Conservation (phyloP, 2,888 invertebrate genomes). For the Agapetus fuscipes region DNA sequence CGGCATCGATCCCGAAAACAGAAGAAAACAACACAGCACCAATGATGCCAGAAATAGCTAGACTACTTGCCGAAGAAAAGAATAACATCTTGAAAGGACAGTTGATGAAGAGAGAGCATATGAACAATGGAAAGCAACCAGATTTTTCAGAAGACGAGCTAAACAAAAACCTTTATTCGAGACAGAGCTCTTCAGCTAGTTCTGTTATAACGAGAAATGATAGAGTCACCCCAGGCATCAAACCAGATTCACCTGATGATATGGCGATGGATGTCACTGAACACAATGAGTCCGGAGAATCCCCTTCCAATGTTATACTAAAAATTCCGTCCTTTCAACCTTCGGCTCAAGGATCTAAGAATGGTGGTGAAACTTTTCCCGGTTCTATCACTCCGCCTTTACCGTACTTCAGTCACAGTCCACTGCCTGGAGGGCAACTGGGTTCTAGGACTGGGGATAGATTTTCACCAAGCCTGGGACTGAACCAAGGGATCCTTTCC, state of each 20-base stretch:
- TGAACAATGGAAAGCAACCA: constrained; percentile 24
- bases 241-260: constrained; percentile 32
- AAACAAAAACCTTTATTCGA: constrained; percentile 28
- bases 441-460: constrained; percentile 32
- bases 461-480: constrained; percentile 41
- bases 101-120: constrained; percentile 18
- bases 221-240: constrained; percentile 28
- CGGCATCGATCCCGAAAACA: constrained; percentile 29
- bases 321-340: constrained; percentile 91
- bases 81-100: constrained; percentile 28
- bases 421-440: constrained; percentile 34
- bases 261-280: constrained; percentile 18
- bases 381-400: constrained; percentile 41
- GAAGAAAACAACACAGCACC: constrained; percentile 31
- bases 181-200: constrained; percentile 33
- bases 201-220: constrained; percentile 29
- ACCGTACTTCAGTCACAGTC: constrained; percentile 32
- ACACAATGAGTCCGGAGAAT: constrained; percentile 38
- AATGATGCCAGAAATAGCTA: constrained; percentile 45
- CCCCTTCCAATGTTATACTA: constrained; percentile 66
- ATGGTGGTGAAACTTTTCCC: constrained; percentile 37
- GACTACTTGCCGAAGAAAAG: constrained; percentile 47
- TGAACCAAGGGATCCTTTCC: constrained; percentile 50
- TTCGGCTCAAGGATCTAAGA: constrained; percentile 38
- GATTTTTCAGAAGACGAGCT: constrained; percentile 17